Evolutionary conservation across 2,113 vertebrate species (phyloP).

Genomic region (Calonectris borealis): DNA sequence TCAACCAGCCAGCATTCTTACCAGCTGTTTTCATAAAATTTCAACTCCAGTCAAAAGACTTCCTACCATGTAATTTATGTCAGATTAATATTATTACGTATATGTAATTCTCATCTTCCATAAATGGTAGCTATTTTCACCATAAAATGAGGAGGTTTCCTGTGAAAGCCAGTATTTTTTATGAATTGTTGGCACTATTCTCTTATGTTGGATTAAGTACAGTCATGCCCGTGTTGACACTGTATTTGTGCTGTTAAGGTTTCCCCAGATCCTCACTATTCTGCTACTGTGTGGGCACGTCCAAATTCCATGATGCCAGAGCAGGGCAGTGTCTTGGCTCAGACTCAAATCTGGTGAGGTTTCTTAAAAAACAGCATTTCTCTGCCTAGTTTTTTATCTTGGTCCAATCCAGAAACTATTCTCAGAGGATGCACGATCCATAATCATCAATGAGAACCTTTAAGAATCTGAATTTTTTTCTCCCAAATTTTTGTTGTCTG

Average conservation of each 20-base stretch:
- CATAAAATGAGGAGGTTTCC: not conserved
- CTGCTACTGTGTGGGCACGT: not conserved
- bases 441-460: not conserved
- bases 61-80: not conserved
- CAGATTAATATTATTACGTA: not conserved
- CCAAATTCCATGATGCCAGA: not conserved
- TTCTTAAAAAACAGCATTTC: not conserved
- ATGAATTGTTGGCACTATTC: not conserved
- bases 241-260: not conserved
- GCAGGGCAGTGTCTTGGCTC: not conserved
- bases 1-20: not conserved
- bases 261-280: not conserved
- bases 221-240: no score
- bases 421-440: not conserved
- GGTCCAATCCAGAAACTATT: not conserved
- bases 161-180: not conserved
- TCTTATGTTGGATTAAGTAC: not conserved
- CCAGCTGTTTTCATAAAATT: not conserved
- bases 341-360: not conserved
- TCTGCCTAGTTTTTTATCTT: not conserved
- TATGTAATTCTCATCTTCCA: not conserved
- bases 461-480: not conserved
- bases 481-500: not conserved
- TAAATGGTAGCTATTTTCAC: not conserved
- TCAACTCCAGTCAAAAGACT: not conserved